These are phyloP conservation scores for Macrophya annulata DNA, from an alignment of 2,888 invertebrate species.

Conservation along the genomic window DNA sequence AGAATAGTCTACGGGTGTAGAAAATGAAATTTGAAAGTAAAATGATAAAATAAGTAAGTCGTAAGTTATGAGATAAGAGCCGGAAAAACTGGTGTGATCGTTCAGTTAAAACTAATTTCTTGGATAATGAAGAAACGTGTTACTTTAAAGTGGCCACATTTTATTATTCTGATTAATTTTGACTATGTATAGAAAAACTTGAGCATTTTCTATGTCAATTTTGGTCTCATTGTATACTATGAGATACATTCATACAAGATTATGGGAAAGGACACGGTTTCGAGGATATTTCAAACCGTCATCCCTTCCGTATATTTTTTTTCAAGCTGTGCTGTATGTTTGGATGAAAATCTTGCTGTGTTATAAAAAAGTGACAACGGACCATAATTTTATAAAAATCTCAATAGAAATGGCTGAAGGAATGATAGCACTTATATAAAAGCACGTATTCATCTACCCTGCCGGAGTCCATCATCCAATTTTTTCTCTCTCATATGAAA, in stretches of 20 bases:
- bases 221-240: not conserved
- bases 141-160: not conserved
- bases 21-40: not conserved
- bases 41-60: not conserved
- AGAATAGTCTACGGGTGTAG: not conserved
- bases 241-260: too few relatives aligned
- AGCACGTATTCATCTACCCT: not conserved
- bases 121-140: not conserved
- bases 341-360: not conserved
- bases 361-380: not conserved
- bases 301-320: not conserved
- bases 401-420: not conserved
- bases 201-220: not conserved
- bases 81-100: not conserved
- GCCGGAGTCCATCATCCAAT: not conserved
- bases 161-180: not conserved
- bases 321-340: not conserved
- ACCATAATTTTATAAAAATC: not conserved
- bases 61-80: not conserved
- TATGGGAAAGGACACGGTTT: not conserved
- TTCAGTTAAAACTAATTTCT: not conserved
- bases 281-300: not conserved
- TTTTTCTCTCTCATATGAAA: not conserved
- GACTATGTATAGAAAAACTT: not conserved
- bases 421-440: not conserved